A percentile compares a stretch with the other conserved stretches of the same genome.
Evolutionary conservation across 2,797 vertebrate genomes (phyloP).

Genomic region (Atherinosoma microstoma): DNA sequence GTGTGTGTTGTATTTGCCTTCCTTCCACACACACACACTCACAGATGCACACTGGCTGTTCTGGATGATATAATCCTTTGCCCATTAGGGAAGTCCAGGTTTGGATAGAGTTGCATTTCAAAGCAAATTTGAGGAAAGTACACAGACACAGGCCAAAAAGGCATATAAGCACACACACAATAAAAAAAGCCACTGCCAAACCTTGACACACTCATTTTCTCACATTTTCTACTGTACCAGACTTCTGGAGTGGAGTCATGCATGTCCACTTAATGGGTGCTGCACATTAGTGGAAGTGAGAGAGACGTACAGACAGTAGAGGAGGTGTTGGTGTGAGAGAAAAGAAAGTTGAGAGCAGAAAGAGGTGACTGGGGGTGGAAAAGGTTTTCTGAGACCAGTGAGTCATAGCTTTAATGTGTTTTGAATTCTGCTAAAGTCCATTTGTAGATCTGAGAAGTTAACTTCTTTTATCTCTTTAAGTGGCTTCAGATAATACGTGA

Average conservation of each 20-base stretch:
- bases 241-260: constrained; percentile 31
- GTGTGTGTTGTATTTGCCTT: constrained; percentile 9
- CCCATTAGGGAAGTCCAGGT: constrained; percentile 50
- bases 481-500: too few species aligned
- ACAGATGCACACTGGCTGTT: constrained; percentile 14
- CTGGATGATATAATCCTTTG: constrained; percentile 53
- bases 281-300: constrained; percentile 47
- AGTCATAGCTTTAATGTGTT: too few species aligned
- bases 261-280: constrained; percentile 43
- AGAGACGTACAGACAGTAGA: constrained; percentile 33
- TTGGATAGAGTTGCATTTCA: constrained; percentile 55
- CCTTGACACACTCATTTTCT: background rate
- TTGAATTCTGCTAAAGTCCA: too few species aligned
- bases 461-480: too few species aligned
- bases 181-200: background rate
- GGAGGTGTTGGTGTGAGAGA: constrained; percentile 1
- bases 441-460: too few species aligned
- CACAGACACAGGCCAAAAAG: constrained; percentile 14
- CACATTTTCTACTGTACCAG: constrained; percentile 5
- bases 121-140: constrained; percentile 45
- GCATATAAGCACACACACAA: constrained; percentile 4
- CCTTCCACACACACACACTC: constrained; percentile 1
- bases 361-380: constrained; percentile 4
- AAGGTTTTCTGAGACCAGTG: constrained; percentile 10
- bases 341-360: constrained; percentile 23